phyloP scores from a whole-genome alignment of 2,113 vertebrate genomes.

The Thunnus thynnus region DNA sequence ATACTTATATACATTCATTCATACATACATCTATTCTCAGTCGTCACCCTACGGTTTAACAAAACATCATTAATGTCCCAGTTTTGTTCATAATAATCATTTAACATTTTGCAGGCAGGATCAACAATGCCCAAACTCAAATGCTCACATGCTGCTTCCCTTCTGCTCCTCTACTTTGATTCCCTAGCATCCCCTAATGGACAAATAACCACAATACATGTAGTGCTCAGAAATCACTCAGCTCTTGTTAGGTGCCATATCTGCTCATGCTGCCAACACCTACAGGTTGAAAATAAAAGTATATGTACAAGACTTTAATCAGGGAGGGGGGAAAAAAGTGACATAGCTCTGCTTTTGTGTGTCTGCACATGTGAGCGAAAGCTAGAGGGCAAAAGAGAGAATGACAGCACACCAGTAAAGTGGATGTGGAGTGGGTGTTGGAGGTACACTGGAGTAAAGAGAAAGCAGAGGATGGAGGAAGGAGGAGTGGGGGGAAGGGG shows the following conservation, averaged over 20 bases:
- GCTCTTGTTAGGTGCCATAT: not conserved
- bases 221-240: not conserved
- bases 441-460: conserved; percentile 31
- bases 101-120: not conserved
- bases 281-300: not conserved
- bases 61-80: not conserved
- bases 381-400: conserved; percentile 2
- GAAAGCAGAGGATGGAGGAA: conserved; percentile 36
- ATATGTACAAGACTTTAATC: not conserved
- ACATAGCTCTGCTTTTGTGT: not conserved
- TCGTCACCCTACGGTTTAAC: not conserved
- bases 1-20: too few relatives aligned
- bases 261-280: not conserved
- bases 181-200: conserved; percentile 83
- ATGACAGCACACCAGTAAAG: conserved; percentile 30
- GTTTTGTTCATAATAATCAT: not conserved
- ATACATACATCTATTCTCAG: not conserved
- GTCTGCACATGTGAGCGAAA: not conserved
- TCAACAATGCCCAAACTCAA: conserved; percentile 30
- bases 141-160: conserved; percentile 28
- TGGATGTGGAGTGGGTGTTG: conserved; percentile 54
- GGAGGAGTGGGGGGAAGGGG: not conserved
- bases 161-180: conserved; percentile 70
- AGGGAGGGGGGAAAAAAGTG: not conserved
- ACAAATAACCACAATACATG: conserved; percentile 73